These are phyloP conservation scores for Chrysomallon squamiferum DNA, from an alignment of 1,140 invertebrate genomes.

Conservation along the genomic window DNA sequence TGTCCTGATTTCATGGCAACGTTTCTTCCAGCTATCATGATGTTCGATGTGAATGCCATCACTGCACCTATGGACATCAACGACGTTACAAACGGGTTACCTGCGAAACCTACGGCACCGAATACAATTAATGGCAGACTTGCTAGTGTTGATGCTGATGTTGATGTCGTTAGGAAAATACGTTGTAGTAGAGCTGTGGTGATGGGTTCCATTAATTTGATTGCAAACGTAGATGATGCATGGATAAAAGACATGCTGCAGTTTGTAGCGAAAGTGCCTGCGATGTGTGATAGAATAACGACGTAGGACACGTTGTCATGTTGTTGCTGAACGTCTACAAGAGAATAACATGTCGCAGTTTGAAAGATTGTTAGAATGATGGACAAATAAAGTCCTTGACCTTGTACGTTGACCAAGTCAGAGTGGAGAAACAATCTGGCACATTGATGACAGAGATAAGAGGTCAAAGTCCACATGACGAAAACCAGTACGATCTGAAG, in stretches of 20 bases:
- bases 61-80: neutral
- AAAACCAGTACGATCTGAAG: too few species aligned
- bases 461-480: too few species aligned
- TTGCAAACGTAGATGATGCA: constrained; percentile 9
- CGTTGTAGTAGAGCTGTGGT: neutral
- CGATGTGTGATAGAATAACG: too few species aligned
- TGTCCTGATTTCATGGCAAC: neutral
- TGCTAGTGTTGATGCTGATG: neutral
- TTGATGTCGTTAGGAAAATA: neutral
- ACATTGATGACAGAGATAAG: too few species aligned
- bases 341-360: too few species aligned
- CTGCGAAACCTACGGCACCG: neutral
- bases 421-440: too few species aligned
- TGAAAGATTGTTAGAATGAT: too few species aligned
- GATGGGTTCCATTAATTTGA: constrained; percentile 6
- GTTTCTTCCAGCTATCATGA: constrained; percentile 12
- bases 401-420: too few species aligned
- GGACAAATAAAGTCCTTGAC: too few species aligned
- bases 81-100: neutral
- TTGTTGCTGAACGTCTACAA: too few species aligned
- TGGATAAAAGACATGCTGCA: constrained; percentile 8
- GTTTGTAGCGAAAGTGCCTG: constrained; percentile 4
- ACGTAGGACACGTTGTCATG: too few species aligned
- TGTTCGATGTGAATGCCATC: constrained; percentile 11
- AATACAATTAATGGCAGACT: neutral